A percentile compares a stretch with the other conserved stretches of the same genome.
phyloP scores from a whole-genome alignment of 2,888 invertebrate genomes.

The Drosophila demipolita region DNA sequence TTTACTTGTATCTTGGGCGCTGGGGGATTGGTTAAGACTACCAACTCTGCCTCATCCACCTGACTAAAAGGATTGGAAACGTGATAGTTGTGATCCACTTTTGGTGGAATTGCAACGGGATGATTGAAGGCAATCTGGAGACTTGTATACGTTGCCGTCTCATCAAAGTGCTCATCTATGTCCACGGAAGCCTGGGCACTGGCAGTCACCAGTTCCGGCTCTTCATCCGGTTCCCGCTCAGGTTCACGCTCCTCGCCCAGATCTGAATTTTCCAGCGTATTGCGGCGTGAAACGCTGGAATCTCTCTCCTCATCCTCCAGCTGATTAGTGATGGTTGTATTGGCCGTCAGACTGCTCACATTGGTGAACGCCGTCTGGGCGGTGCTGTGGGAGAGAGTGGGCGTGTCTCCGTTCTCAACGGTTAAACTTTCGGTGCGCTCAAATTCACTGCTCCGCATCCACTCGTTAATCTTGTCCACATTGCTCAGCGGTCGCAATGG shows the following conservation, averaged over 20 bases:
- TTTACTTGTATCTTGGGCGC: conserved; percentile 86
- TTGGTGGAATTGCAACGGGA: conserved; percentile 89
- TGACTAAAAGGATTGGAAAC: conserved; percentile 71
- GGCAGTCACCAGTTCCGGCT: conserved; percentile 53
- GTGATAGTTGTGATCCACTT: conserved; percentile 41
- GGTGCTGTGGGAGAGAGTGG: conserved; percentile 59
- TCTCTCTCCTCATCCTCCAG: conserved; percentile 87
- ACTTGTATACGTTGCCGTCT: conserved; percentile 92
- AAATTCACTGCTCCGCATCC: conserved; percentile 84
- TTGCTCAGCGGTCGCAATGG: conserved; percentile 71
- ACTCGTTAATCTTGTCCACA: conserved; percentile 84
- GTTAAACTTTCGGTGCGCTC: conserved; percentile 82
- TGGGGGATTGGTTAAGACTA: conserved; percentile 84
- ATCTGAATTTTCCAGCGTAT: conserved; percentile 82
- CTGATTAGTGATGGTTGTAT: conserved; percentile 73
- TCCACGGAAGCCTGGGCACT: conserved; percentile 85
- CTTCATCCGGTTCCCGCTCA: conserved; percentile 31
- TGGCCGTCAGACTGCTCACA: conserved; percentile 70
- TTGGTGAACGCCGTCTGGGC: conserved; percentile 72
- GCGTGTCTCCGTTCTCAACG: conserved; percentile 76
- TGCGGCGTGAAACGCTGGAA: conserved; percentile 85
- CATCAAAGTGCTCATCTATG: conserved; percentile 89
- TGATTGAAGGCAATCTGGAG: conserved; percentile 94
- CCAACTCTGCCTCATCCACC: conserved; percentile 83
- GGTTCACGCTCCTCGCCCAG: conserved; percentile 54